phyloP scores from a whole-genome alignment of 1,140 invertebrate species.

The Anastrepha obliqua region DNA sequence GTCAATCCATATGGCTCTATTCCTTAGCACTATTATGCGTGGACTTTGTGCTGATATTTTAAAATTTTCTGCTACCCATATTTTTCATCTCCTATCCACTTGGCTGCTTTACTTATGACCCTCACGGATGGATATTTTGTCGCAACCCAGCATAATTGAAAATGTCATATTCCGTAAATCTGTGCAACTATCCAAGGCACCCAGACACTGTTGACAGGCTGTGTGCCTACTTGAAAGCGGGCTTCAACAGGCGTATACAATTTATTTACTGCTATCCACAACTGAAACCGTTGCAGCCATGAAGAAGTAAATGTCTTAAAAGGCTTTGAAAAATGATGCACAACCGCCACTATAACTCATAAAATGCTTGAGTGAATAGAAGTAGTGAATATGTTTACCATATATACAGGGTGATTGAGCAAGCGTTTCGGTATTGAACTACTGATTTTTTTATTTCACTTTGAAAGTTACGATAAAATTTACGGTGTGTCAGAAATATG shows the following conservation, averaged over 20 bases:
- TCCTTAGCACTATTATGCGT: background rate
- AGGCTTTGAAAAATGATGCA: background rate
- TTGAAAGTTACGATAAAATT: no score
- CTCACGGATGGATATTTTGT: background rate
- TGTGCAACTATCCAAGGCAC: background rate
- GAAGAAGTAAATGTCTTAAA: background rate
- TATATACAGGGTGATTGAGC: background rate
- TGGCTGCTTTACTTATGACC: background rate
- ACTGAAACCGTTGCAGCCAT: background rate
- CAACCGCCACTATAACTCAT: background rate
- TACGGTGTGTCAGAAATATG: no score
- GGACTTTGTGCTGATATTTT: background rate
- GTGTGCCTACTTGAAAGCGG: background rate
- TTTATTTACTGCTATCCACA: background rate
- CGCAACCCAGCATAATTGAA: conserved; percentile 19
- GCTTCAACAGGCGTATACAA: no score
- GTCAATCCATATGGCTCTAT: no score
- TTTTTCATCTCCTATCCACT: background rate
- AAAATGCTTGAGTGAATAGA: background rate
- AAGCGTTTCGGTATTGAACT: no score
- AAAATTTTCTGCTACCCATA: background rate
- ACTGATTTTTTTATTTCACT: no score
- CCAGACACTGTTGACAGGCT: background rate
- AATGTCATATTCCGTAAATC: conserved; percentile 8
- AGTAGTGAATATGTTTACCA: background rate